Evolutionary conservation across 1,140 invertebrate species (phyloP).

Genomic region (Drosophila simulans): DNA sequence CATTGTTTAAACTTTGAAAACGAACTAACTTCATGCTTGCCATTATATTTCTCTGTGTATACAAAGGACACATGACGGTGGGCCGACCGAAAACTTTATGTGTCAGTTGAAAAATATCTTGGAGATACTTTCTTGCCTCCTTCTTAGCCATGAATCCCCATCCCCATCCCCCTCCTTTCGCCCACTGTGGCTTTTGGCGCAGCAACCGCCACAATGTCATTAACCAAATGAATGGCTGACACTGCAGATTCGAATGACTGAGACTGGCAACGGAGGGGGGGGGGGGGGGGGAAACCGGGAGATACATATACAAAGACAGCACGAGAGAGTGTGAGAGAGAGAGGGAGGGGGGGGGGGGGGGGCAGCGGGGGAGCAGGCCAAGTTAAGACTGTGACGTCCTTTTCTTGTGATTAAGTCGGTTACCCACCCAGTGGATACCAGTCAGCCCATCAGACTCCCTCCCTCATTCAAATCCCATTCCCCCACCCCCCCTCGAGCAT

Average conservation of each 20-base stretch:
- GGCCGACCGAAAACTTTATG: conserved; percentile 60
- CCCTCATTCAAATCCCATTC: background rate
- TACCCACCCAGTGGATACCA: conserved; percentile 18
- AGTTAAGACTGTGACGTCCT: conserved; percentile 48
- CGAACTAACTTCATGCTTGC: too few relatives aligned
- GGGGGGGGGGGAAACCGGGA: background rate
- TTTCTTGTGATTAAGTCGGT: conserved; percentile 80
- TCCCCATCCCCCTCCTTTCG: background rate
- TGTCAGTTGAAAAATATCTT: conserved; percentile 68
- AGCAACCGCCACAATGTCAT: conserved; percentile 80
- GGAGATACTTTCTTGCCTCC: conserved; percentile 51
- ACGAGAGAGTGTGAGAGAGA: too few relatives aligned
- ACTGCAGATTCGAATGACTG: conserved; percentile 67
- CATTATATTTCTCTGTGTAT: background rate
- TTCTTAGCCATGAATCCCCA: conserved; percentile 10
- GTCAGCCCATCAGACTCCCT: background rate
- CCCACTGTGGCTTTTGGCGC: conserved; percentile 66
- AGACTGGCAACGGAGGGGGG: conserved; percentile 1
- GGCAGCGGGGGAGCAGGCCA: background rate
- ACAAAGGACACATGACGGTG: conserved; percentile 10
- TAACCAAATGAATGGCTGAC: conserved; percentile 82
- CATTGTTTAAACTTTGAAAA: too few relatives aligned
- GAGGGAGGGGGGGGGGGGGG: background rate
- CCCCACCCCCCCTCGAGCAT: background rate
- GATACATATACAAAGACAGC: background rate